Percentiles rank a stretch among this genome's conserved stretches.
Evolutionary conservation across 2,113 vertebrate species (phyloP).

Genomic region (Dicerorhinus sumatrensis): DNA sequence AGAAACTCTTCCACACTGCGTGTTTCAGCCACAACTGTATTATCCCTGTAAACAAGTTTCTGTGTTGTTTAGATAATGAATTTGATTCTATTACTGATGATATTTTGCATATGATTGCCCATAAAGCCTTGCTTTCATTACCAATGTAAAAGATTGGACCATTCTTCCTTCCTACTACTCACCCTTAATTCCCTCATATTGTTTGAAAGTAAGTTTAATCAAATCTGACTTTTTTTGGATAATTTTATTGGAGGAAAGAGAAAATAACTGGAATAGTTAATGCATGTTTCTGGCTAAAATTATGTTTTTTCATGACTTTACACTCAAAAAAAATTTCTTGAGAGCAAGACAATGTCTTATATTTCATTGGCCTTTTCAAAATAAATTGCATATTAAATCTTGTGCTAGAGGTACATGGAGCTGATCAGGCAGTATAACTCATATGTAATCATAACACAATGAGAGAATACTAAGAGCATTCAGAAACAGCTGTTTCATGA

Average conservation of each 20-base stretch:
- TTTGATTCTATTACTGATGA: not conserved
- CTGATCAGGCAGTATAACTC: not conserved
- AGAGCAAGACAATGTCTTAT: not conserved
- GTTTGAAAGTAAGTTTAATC: not conserved
- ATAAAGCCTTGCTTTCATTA: not conserved
- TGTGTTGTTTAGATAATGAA: not conserved
- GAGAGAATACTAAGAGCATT: not conserved
- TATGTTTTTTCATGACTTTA: not conserved
- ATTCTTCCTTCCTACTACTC: not conserved
- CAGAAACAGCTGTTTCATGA: not conserved
- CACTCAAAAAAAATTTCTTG: not conserved
- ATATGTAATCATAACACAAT: not conserved
- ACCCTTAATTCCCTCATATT: not conserved
- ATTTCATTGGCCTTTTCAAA: not conserved
- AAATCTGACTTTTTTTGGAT: not conserved
- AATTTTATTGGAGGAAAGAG: not conserved
- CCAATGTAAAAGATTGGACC: not conserved
- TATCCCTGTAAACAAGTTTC: not conserved
- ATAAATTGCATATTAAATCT: not conserved
- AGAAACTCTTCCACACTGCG: not conserved
- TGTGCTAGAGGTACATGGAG: not conserved
- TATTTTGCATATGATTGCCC: not conserved
- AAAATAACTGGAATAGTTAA: not conserved
- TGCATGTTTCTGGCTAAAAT: not conserved
- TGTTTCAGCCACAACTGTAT: not conserved